Evolutionary conservation across 1,140 invertebrate species (phyloP), one percentile per base, ranked within the genome.

Genomic region (Ectropis grisescens): DNA sequence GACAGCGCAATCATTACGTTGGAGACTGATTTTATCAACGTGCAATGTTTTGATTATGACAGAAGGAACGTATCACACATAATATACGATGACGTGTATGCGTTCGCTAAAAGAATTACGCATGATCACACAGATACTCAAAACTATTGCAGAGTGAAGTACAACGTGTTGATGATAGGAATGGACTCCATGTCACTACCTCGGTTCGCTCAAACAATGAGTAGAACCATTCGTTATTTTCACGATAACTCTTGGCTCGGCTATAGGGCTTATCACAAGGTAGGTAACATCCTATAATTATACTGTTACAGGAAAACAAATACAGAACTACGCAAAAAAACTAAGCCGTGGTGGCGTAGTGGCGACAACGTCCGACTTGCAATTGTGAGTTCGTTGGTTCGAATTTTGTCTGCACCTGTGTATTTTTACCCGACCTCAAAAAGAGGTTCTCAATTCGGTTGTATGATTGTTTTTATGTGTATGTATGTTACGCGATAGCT

Each of bases 101-200:
- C 60, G 33, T 64, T 68, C 38, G 36, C 47, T 35, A 67, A 58
- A 49, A 68, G 60, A 52, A 60, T 52, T 11, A 44, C 52, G 22
- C 16, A 34, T 12, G 42, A 24, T 13, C 37, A 45, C 36, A 34
- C 13, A 34, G n/a, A n/a, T n/a, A n/a, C n/a, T n/a, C n/a, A n/a
- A n/a, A 37, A 50, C 34, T 23, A 37, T 32, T 67, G 62, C 19
- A 47, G 58, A 26, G 34, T 45, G 1, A 60, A 65, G 48, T 72
- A 87, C 24, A 91, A 87, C 59, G 85, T 97, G 2, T 69, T 95
- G 1, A 82, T 94, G 42, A 58, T 96, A 1, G 93, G 93, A 12
- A 88, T 95, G 31, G 93, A 96, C 62, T 93, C 91, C 29, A 89
- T 95, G 26, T 95, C 93, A 0, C 82, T 91, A 32, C 78, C 91